Percentiles rank a stretch among this genome's conserved stretches.
These are phyloP conservation scores for Ennomos quercinarius DNA, from an alignment of 2,888 invertebrate genomes.

Conservation along the genomic window DNA sequence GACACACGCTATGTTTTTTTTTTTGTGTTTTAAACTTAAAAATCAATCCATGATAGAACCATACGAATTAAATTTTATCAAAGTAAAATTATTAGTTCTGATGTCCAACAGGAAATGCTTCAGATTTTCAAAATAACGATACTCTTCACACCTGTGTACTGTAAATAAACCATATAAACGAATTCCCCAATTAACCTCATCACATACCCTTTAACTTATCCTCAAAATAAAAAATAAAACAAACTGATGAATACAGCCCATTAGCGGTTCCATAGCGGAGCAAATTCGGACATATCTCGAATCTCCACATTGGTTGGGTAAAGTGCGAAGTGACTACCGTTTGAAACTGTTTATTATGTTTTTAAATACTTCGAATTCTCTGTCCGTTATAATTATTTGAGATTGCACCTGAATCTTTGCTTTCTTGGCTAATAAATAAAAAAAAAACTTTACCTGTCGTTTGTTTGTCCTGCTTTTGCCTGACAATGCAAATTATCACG, in stretches of 20 bases:
- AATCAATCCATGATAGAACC: too few species aligned
- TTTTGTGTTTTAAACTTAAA: too few species aligned
- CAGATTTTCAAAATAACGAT: slow-evolving; percentile 1
- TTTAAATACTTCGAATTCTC: slow-evolving; percentile 19
- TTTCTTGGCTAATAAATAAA: too few species aligned
- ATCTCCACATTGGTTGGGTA: slow-evolving; percentile 10
- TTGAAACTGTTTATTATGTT: slow-evolving; percentile 24
- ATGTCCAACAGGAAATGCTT: not conserved
- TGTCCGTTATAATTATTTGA: slow-evolving; percentile 8
- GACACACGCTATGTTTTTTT: too few species aligned
- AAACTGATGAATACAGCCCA: slow-evolving; percentile 22
- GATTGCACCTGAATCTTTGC: slow-evolving; percentile 1
- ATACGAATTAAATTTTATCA: too few species aligned
- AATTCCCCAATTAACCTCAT: slow-evolving; percentile 31
- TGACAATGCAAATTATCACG: too few species aligned
- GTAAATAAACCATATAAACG: slow-evolving; percentile 21
- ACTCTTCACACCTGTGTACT: slow-evolving; percentile 1
- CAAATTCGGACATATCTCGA: slow-evolving; percentile 12
- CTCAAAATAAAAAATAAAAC: slow-evolving; percentile 16
- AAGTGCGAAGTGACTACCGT: slow-evolving; percentile 34
- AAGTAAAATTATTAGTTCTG: too few species aligned
- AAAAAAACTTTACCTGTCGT: too few species aligned
- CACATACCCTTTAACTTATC: slow-evolving; percentile 16
- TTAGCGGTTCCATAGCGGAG: slow-evolving; percentile 18
- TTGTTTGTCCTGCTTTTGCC: too few species aligned